phyloP scores from a whole-genome alignment of 1,140 invertebrate species.

The Chionoecetes opilio region DNA sequence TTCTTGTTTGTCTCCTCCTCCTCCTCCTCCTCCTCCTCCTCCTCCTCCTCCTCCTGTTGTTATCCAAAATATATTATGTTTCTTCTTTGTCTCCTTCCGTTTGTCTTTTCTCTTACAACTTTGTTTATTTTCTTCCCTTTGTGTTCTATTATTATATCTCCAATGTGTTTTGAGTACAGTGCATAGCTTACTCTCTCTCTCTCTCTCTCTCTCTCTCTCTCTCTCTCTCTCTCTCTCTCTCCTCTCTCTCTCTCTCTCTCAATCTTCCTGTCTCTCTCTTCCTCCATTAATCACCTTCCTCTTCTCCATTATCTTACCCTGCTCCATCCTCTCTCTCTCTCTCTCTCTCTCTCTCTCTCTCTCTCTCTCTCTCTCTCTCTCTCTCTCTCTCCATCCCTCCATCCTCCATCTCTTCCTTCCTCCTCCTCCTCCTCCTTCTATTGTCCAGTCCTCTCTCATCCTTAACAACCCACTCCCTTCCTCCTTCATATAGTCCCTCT shows the following conservation, averaged over 20 bases:
- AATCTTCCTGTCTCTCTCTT: background rate
- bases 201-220: constrained; percentile 42
- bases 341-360: background rate
- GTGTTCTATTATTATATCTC: background rate
- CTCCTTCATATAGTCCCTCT: too few species aligned
- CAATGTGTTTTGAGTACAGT: too few species aligned
- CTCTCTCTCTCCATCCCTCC: background rate
- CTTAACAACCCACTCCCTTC: too few species aligned
- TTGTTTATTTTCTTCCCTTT: background rate
- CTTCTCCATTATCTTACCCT: too few species aligned
- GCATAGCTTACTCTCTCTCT: constrained; percentile 17
- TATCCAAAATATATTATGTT: background rate
- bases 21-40: background rate
- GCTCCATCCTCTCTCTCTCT: background rate
- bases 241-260: too few species aligned
- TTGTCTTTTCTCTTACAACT: background rate
- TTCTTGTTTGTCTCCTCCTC: background rate
- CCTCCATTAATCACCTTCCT: background rate
- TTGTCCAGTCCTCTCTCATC: too few species aligned
- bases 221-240: constrained; percentile 10
- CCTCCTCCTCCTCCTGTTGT: background rate
- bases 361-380: background rate
- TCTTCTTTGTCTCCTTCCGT: background rate
- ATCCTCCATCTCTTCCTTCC: background rate
- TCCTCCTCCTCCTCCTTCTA: background rate